Percentiles rank a stretch among this genome's conserved stretches.
Evolutionary conservation across 2,888 invertebrate species (phyloP).

Genomic region (Metalampra italica): DNA sequence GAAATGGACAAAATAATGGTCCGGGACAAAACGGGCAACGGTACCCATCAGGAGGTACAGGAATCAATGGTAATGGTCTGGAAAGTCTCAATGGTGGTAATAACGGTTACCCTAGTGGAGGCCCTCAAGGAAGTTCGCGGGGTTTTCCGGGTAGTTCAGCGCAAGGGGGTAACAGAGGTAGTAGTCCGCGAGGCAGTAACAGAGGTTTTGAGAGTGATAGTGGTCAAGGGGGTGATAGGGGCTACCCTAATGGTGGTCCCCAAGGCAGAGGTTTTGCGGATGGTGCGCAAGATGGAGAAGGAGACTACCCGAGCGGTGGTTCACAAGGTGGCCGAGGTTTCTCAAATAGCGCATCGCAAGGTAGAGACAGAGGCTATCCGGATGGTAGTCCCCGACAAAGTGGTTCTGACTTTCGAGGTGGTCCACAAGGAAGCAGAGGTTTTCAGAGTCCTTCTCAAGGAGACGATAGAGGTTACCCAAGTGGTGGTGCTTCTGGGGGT

Average conservation of each 20-base stretch:
- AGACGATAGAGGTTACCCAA: constrained; percentile 29
- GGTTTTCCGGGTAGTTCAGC: constrained; percentile 5
- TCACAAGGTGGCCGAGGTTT: constrained; percentile 6
- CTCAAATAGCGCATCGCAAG: background rate
- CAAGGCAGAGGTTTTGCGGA: constrained; percentile 1
- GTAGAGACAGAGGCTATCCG: constrained; percentile 27
- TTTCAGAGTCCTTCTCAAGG: constrained; percentile 30
- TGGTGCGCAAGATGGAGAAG: constrained; percentile 4
- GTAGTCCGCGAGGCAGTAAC: constrained; percentile 1
- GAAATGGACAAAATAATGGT: constrained; percentile 24
- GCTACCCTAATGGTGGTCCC: constrained; percentile 12
- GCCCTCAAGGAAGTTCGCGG: constrained; percentile 24
- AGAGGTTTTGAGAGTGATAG: constrained; percentile 35
- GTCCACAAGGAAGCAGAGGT: constrained; percentile 12
- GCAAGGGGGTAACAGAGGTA: constrained; percentile 12
- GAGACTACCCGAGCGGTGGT: constrained; percentile 33
- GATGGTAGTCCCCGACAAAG: constrained; percentile 22
- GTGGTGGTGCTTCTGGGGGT: constrained; percentile 28
- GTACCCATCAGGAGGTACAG: constrained; percentile 10
- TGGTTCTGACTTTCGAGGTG: constrained; percentile 9
- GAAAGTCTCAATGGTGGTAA: constrained; percentile 16
- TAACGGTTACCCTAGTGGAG: constrained; percentile 31
- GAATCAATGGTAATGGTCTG: background rate
- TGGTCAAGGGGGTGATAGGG: constrained; percentile 12
- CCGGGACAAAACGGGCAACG: constrained; percentile 16